Evolutionary conservation across 2,113 vertebrate species (phyloP), one percentile per base, ranked within the genome.

Genomic region (Lepisosteus oculatus): DNA sequence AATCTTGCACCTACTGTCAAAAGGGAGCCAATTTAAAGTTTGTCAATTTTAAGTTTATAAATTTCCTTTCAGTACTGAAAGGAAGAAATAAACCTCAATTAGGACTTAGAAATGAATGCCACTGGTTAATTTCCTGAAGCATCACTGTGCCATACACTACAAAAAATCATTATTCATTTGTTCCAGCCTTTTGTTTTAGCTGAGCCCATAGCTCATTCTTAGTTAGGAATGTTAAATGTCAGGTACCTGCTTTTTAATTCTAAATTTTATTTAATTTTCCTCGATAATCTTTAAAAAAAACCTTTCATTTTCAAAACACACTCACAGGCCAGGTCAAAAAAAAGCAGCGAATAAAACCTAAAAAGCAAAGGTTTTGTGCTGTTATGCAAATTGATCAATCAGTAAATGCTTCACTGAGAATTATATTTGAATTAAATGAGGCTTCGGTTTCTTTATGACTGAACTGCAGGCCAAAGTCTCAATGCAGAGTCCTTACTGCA

Each of bases 341-440:
- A 78, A 77, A 79, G 83, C 76, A 80, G 81, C 84, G 82, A 68
- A 80, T 88, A 86, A 90, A 90, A 90, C 80, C 85, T 85, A 88
- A 87, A 87, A 87, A 83, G 86, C 90, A 89, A 86, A 78, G 85
- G 89, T 85, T 87, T 86, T 80, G 91, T 89, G 93, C 96, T 95
- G 93, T 98, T 96, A 99, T 99, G 97, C 95, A 96, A 98, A 99
- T 98, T 86, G 86, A 89, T 92, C 93, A 93, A 93, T 93, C 91
- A 94, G 92, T 91, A 91, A 94, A 94, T 83, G 89, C 91, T 92
- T 90, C 88, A 91, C 91, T 93, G 95, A 95, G 97, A 97, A 95
- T 97, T 99, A 97, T 95, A 95, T 93, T 95, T 95, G 95, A 96
- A 97, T 95, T 94, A 93, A 98, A 91, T 83, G 90, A 96, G 89